A percentile compares a stretch with the other conserved stretches of the same genome.
Conservation (phyloP, 2,113 vertebrate genomes). For the Myrmecophaga tridactyla region DNA sequence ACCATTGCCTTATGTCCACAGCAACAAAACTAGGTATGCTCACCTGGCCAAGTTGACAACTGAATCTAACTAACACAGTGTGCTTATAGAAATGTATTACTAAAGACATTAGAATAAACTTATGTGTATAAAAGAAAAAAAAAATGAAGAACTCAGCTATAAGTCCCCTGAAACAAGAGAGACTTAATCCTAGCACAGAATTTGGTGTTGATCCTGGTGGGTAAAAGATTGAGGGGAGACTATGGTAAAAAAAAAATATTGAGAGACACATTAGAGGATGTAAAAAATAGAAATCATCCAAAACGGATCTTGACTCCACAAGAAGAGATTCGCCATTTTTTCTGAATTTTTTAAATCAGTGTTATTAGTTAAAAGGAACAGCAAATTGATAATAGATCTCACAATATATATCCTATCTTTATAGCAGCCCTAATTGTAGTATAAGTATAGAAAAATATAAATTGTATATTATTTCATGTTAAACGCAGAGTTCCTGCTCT, state of each 20-base stretch:
- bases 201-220: too few species aligned
- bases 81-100: background rate
- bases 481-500: background rate
- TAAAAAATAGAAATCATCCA: background rate
- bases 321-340: background rate
- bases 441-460: too few species aligned
- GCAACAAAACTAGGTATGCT: too few species aligned
- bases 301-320: background rate
- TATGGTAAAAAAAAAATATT: background rate
- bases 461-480: background rate
- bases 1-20: too few species aligned
- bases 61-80: too few species aligned
- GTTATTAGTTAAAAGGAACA: background rate
- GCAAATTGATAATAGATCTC: background rate
- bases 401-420: background rate
- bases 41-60: too few species aligned
- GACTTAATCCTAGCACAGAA: background rate
- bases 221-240: too few species aligned
- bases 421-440: too few species aligned
- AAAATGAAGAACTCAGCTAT: background rate
- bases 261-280: too few species aligned
- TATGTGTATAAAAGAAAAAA: background rate
- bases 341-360: background rate
- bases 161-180: background rate
- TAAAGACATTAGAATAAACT: background rate